Base-by-base conservation (phyloP, 2,888 invertebrate genomes). In the Cinara cedri region DNA sequence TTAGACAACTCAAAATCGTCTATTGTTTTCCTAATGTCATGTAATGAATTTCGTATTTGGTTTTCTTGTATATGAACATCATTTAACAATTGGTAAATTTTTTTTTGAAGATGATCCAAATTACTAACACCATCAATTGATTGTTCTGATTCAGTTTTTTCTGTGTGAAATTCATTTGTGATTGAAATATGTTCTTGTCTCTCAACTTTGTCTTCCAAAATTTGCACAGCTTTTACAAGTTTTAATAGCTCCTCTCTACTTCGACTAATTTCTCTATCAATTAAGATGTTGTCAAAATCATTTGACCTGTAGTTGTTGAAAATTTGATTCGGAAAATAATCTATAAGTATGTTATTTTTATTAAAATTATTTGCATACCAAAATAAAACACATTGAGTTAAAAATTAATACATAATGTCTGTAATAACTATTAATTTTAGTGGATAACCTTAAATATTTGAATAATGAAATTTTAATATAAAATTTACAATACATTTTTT, bases 201-300 rank as follows among this genome's bases (percentile, higher is more conserved):
- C 72, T 87, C 86, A 1, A 86, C 86, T 83, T 87, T 86, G n/a
- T 83, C 83, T 34, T 87, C 83, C 86, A 87, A 87, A 76, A 85
- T 84, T 72, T 87, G 86, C 51, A 87, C 83, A 83, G 87, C 86
- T 9, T 84, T 85, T 80, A 87, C 86, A 55, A 87, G 86, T 83
- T 87, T 85, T 65, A 76, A 81, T 24, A 83, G 76, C 70, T 83
- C 82, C 55, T 82, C 81, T 78, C 81, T 81, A 65, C 82, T 82
- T 3, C 65, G 72, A 19, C 19, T 65, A 55, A 78, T 78, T 49
- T 21, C 78, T 51, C 13, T 78, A 62, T 70, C 34, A 19, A 78
- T 13, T 8, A 51, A 42, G 8, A n/a, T 42, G 10, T 57, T 60
- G 11, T 78, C 34, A 78, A 60, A 70, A 51, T 42, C 34, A 78